Conservation (phyloP, 1,140 invertebrate species). For the Camponotus vicinus region DNA sequence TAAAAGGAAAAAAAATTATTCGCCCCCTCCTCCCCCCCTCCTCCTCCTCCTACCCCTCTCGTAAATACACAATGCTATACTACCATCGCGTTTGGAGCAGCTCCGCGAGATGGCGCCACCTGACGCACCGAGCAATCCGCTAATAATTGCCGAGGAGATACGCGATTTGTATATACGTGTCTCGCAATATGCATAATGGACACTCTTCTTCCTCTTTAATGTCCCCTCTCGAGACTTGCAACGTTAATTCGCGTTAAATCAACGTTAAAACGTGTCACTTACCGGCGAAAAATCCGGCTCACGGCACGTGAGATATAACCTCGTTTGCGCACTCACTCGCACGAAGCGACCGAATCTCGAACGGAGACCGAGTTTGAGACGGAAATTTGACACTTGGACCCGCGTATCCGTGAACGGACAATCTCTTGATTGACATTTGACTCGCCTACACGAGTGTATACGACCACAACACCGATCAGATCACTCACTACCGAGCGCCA, state of each 20-base stretch:
- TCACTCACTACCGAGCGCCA: neutral
- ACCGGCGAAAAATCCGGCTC: conserved; percentile 35
- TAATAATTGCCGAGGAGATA: neutral
- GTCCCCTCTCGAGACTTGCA: neutral
- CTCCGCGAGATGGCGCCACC: conserved; percentile 63
- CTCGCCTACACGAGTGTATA: neutral
- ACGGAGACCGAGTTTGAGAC: neutral
- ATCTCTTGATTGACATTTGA: conserved; percentile 3
- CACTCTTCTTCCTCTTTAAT: no score
- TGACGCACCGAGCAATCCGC: neutral
- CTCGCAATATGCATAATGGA: neutral
- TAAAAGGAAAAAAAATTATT: neutral
- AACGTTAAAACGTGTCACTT: conserved; percentile 10
- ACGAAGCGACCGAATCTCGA: neutral
- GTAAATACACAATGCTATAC: neutral
- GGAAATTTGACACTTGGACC: neutral
- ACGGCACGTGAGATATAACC: no score
- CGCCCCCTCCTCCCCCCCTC: no score
- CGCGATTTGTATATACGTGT: neutral
- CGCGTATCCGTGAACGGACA: conserved; percentile 3
- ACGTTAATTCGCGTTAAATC: neutral
- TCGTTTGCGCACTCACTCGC: neutral
- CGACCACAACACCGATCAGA: conserved; percentile 2
- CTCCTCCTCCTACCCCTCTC: neutral
- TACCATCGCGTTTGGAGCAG: neutral